phyloP scores from a whole-genome alignment of 2,888 invertebrate species.

The Rhingia rostrata region DNA sequence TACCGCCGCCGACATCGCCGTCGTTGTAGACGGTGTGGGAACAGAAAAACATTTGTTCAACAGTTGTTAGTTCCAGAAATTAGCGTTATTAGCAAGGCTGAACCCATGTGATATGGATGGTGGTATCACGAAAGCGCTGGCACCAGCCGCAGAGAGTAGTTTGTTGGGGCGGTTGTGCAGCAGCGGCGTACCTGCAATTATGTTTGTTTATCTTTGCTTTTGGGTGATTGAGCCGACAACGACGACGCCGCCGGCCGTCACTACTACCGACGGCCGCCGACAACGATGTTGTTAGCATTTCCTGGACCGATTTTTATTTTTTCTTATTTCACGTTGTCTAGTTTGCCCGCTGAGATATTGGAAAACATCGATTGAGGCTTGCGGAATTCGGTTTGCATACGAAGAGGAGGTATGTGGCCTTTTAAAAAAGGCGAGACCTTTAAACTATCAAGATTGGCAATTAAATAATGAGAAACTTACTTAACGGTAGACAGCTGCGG shows the following conservation, averaged over 20 bases:
- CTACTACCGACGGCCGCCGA: neutral
- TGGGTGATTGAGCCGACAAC: constrained; percentile 12
- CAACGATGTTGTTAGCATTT: constrained; percentile 46
- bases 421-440: constrained; percentile 48
- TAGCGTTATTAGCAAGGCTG: constrained; percentile 60
- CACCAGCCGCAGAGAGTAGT: constrained; percentile 32
- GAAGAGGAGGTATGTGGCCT: constrained; percentile 42
- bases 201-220: constrained; percentile 69
- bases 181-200: constrained; percentile 51
- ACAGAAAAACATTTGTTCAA: constrained; percentile 67
- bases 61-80: constrained; percentile 67
- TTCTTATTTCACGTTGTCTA: too few relatives aligned
- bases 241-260: constrained; percentile 28
- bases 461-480: constrained; percentile 17
- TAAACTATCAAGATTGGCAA: constrained; percentile 31
- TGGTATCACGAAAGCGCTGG: constrained; percentile 38
- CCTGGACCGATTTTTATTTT: constrained; percentile 45
- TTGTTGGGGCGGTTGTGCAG: constrained; percentile 53
- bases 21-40: constrained; percentile 47
- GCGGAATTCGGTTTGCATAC: constrained; percentile 9
- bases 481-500: too few relatives aligned
- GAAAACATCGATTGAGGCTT: constrained; percentile 12
- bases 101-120: constrained; percentile 44
- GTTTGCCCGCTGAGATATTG: constrained; percentile 9
- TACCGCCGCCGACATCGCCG: neutral